Evolutionary conservation across 2,797 vertebrate genomes (phyloP).

Genomic region (Manis pentadactyla): DNA sequence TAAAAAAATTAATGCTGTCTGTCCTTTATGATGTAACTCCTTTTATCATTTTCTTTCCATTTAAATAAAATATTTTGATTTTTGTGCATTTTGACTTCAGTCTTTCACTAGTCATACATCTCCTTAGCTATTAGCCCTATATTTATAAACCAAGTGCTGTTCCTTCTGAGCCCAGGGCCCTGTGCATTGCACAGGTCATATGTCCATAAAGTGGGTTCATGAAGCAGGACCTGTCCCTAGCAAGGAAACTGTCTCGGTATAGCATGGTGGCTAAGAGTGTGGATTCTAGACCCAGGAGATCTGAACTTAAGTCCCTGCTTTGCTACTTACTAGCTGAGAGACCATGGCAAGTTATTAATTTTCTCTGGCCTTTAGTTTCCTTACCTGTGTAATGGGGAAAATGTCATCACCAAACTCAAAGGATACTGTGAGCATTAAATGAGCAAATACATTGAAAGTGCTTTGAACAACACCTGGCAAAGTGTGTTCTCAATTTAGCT

Average conservation of each 20-base stretch:
- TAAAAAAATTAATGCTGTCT: neutral
- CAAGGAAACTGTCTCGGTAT: neutral
- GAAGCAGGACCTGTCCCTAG: neutral
- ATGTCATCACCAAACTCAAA: neutral
- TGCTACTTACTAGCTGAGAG: neutral
- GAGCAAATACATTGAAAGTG: neutral
- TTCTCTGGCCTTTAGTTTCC: neutral
- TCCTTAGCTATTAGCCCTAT: neutral
- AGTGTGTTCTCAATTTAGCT: neutral
- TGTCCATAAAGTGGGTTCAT: neutral
- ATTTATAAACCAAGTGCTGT: neutral
- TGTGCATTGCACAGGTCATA: neutral
- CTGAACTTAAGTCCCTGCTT: neutral
- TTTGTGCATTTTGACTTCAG: neutral
- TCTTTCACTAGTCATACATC: neutral
- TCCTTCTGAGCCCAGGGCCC: neutral
- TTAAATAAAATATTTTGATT: neutral
- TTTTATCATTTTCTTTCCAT: neutral
- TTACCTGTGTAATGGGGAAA: neutral
- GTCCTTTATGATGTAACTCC: neutral
- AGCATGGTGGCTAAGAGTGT: neutral
- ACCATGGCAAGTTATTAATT: neutral
- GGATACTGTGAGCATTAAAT: neutral
- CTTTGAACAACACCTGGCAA: neutral
- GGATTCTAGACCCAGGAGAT: neutral